Evolutionary conservation across 2,888 invertebrate genomes (phyloP).

Genomic region (Eustalomyia histrio): DNA sequence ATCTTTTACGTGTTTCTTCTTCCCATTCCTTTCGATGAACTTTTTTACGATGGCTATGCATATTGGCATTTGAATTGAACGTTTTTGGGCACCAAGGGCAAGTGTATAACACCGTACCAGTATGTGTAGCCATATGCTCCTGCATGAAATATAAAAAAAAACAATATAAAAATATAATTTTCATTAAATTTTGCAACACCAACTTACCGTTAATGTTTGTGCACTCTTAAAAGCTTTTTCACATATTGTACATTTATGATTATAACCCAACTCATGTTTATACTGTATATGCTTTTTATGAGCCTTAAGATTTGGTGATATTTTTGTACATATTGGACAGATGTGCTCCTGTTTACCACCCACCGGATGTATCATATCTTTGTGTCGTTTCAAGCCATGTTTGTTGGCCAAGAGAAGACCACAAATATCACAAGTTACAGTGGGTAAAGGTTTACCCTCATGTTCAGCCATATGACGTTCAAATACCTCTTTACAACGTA

Average conservation of each 20-base stretch:
- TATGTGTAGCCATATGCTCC: conserved; percentile 78
- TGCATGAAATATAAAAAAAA: neutral
- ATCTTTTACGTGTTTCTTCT: conserved; percentile 64
- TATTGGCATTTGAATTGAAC: conserved; percentile 76
- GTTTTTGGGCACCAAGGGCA: conserved; percentile 75
- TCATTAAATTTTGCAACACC: neutral
- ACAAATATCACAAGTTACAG: conserved; percentile 76
- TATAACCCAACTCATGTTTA: conserved; percentile 75
- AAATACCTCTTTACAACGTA: conserved; percentile 75
- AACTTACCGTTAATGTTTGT: conserved; percentile 55
- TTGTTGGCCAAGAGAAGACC: conserved; percentile 74
- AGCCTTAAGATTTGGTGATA: conserved; percentile 76
- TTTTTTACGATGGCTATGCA: conserved; percentile 76
- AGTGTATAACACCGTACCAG: conserved; percentile 75
- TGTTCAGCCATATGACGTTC: conserved; percentile 76
- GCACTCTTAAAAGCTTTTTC: conserved; percentile 77
- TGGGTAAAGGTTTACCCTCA: conserved; percentile 73
- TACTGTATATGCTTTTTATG: conserved; percentile 76
- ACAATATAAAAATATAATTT: neutral
- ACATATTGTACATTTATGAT: conserved; percentile 76
- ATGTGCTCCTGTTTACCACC: conserved; percentile 72
- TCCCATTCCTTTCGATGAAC: conserved; percentile 77
- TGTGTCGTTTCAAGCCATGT: conserved; percentile 75
- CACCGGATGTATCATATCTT: conserved; percentile 75
- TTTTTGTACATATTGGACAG: conserved; percentile 76